phyloP scores from a whole-genome alignment of 1,140 invertebrate genomes.

The Bombyx mori region ASM3026992v2 NC_085116.1:10771001-10771500 shows the following conservation, averaged over 20 bases:
- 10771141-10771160: constrained; percentile 51
- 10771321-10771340: too few relatives aligned
- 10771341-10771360: too few relatives aligned
- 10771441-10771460: too few relatives aligned
- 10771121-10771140: constrained; percentile 53
- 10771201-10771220: constrained; percentile 27
- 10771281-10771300: too few relatives aligned
- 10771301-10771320: too few relatives aligned
- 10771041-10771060: constrained; percentile 3
- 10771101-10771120: constrained; percentile 12
- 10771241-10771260: constrained; percentile 3
- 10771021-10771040: not conserved
- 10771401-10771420: too few relatives aligned
- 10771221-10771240: constrained; percentile 29
- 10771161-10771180: constrained; percentile 62
- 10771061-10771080: constrained; percentile 32
- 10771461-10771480: too few relatives aligned
- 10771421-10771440: too few relatives aligned
- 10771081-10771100: constrained; percentile 44
- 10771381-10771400: too few relatives aligned
- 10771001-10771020: too few relatives aligned
- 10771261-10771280: not conserved
- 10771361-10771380: too few relatives aligned
- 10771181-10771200: constrained; percentile 29
- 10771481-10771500: too few relatives aligned